Evolutionary conservation across 2,113 vertebrate species (phyloP), one percentile per base, ranked within the genome.

Genomic region (Erpornis zantholeuca): DNA sequence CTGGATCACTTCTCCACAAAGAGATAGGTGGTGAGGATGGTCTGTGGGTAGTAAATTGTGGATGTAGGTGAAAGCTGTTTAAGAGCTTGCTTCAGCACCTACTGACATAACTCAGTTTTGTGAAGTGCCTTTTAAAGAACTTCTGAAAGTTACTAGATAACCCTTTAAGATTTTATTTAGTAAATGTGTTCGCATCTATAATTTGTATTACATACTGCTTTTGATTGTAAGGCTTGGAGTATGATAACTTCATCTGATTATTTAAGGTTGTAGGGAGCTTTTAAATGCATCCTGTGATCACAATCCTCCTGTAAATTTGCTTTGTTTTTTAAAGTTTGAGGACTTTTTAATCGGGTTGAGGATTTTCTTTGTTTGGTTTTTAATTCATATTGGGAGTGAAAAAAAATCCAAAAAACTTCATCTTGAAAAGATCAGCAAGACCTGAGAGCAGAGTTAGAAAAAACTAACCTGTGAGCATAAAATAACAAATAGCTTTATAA

Each of bases 331-430:
- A 10, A 81, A 68, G 20, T 38, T 35, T 1, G 5, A 27, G 19
- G 7, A 16, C 31, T 49, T 24, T 14, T 27, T 27, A 8, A 3
- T 24, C 2, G 0, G 5, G 5, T 60, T 73, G 40, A 60, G 18
- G 4, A 15, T 44, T n/a, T 69, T 45, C n/a, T 53, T 54, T 54
- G 2, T 45, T 66, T 38, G 3, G 7, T 25, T 33, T 82, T 69
- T 27, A 54, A 45, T 76, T 63, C 6, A 11, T 61, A 47, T 15
- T 36, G 10, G 16, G 31, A 93, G 10, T 68, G 19, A 40, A 89
- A 71, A 71, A 77, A 68, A 21, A 52, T 5, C 0, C 2, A 36
- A 68, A 57, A 54, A 50, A 15, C 2, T 29, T 40, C 1, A 15
- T 40, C 31, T 69, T 72, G 40, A 52, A 72, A n/a, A 56, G 28